Conservation (phyloP, 2,797 vertebrate genomes). For the Pseudocheirus occidentalis region DNA sequence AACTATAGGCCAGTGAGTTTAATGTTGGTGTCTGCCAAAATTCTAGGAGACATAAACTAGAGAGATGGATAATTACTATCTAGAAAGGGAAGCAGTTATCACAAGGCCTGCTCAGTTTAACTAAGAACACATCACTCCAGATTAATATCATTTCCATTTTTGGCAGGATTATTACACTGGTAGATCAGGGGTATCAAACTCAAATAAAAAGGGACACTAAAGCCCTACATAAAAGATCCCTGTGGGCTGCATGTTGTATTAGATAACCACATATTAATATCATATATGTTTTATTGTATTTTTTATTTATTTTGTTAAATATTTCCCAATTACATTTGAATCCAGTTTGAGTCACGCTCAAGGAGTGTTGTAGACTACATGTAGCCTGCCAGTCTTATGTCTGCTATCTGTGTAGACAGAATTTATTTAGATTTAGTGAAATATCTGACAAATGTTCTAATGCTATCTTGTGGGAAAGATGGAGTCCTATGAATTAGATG, state of each 20-base stretch:
- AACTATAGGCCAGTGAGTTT: not conserved
- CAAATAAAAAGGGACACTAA: too few species aligned
- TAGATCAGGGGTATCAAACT: too few species aligned
- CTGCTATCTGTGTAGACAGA: not conserved
- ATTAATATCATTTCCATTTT: not conserved
- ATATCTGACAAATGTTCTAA: not conserved
- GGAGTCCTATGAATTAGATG: not conserved
- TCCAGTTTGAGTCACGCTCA: not conserved
- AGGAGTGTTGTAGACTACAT: not conserved
- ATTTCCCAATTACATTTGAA: too few species aligned
- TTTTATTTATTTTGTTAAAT: too few species aligned
- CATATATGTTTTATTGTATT: too few species aligned
- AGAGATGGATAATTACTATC: not conserved
- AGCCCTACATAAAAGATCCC: too few species aligned
- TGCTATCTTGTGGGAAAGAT: not conserved
- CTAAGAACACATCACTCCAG: not conserved
- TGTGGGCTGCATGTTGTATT: too few species aligned
- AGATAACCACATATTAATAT: too few species aligned
- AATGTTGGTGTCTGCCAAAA: not conserved
- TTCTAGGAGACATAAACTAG: not conserved
- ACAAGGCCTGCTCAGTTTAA: not conserved
- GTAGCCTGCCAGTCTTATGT: not conserved
- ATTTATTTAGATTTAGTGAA: not conserved
- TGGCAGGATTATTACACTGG: not conserved
- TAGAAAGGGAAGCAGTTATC: not conserved